Percentiles rank a stretch among this genome's conserved stretches.
Evolutionary conservation across 1,140 invertebrate genomes (phyloP).

Genomic region (Lepeophtheirus salmonis): DNA sequence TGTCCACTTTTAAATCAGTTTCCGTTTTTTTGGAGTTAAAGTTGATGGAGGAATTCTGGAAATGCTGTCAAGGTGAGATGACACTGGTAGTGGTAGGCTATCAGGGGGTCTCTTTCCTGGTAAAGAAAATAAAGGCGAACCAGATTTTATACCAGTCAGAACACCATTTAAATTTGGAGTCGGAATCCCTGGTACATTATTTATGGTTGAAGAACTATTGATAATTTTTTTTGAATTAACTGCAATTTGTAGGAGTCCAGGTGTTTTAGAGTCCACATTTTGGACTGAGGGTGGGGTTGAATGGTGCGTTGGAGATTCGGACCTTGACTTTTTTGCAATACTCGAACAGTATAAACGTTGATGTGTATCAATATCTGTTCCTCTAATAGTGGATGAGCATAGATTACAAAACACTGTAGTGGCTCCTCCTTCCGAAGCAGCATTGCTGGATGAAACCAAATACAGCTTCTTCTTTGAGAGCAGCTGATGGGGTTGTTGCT

Average conservation of each 20-base stretch:
- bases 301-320: too few species aligned
- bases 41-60: background rate
- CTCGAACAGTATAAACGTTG: background rate
- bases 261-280: too few species aligned
- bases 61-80: background rate
- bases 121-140: constrained; percentile 9
- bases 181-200: constrained; percentile 23
- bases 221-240: too few species aligned
- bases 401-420: background rate
- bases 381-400: background rate
- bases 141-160: constrained; percentile 15
- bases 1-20: too few species aligned
- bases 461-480: constrained; percentile 23
- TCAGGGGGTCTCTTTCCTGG: constrained; percentile 1
- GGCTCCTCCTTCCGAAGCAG: background rate
- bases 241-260: too few species aligned
- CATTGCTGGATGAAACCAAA: background rate
- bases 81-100: too few species aligned
- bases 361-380: constrained; percentile 2
- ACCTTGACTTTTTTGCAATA: too few species aligned
- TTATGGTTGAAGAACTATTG: too few species aligned
- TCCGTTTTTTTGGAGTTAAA: background rate
- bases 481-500: constrained; percentile 37
- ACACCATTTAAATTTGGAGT: constrained; percentile 22
- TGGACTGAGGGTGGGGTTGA: too few species aligned